Percentiles rank a stretch among this genome's conserved stretches.
These are phyloP conservation scores for Amphiprion ocellaris DNA, from an alignment of 2,113 vertebrate genomes.

Conservation along the genomic window DNA sequence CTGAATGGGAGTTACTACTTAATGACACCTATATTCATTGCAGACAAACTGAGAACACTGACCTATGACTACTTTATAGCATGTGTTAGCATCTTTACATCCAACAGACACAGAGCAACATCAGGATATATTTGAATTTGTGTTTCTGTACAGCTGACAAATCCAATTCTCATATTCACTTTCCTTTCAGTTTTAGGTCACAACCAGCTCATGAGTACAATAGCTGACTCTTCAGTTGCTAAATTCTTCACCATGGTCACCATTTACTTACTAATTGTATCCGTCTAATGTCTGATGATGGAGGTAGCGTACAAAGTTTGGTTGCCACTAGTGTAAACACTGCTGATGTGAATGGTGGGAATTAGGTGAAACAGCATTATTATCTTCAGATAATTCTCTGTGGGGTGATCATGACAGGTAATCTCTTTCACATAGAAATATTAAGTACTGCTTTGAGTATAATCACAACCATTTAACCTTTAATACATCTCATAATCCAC, in stretches of 20 bases:
- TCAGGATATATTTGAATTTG: too few relatives aligned
- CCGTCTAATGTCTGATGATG: constrained; percentile 4
- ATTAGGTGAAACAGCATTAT: constrained; percentile 3
- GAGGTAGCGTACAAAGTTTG: not conserved
- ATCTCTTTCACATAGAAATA: not conserved
- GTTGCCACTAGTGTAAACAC: not conserved
- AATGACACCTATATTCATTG: too few relatives aligned
- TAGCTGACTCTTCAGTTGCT: not conserved
- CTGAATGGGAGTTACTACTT: too few relatives aligned
- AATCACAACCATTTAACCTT: constrained; percentile 17
- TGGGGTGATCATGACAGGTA: not conserved
- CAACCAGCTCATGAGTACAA: not conserved
- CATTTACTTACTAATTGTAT: not conserved
- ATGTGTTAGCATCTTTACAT: not conserved
- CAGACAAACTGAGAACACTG: too few relatives aligned
- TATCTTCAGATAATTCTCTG: not conserved
- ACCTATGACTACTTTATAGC: not conserved
- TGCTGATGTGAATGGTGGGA: not conserved
- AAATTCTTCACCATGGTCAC: not conserved
- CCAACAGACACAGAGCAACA: not conserved
- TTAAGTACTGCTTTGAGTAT: constrained; percentile 1
- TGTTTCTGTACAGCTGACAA: not conserved
- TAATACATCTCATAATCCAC: constrained; percentile 24
- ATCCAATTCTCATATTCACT: not conserved
- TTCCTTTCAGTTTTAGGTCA: not conserved